Evolutionary conservation across 2,113 vertebrate genomes (phyloP).

Genomic region (Amazona guildingii): DNA sequence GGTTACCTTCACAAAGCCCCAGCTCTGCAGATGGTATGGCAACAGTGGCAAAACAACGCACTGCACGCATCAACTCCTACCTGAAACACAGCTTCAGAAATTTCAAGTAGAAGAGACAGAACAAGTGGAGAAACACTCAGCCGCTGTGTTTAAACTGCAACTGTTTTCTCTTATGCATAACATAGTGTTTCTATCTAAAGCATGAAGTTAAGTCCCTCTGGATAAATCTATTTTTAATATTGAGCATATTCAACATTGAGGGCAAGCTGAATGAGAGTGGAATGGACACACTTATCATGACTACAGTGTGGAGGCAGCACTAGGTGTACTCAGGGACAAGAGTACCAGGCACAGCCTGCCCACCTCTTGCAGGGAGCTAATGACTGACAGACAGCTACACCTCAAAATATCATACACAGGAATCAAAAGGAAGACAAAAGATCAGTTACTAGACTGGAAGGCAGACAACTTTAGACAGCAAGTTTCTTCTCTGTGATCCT

Average conservation of each 20-base stretch:
- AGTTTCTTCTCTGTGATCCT: not conserved
- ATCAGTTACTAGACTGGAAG: not conserved
- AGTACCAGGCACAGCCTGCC: not conserved
- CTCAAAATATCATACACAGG: not conserved
- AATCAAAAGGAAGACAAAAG: not conserved
- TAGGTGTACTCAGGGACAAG: accelerated
- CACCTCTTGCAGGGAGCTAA: not conserved
- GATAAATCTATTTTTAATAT: not conserved
- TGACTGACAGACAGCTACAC: not conserved
- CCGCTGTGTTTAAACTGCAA: not conserved
- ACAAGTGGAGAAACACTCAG: not conserved
- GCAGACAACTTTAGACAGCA: not conserved
- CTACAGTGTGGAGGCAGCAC: not conserved
- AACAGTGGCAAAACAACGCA: not conserved
- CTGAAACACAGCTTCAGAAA: not conserved
- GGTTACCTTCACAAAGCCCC: not conserved
- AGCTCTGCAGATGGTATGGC: accelerated
- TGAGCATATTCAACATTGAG: not conserved
- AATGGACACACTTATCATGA: not conserved
- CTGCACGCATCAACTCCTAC: not conserved
- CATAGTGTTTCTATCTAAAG: not conserved
- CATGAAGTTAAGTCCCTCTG: not conserved
- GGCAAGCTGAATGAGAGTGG: not conserved
- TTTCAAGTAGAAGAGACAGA: not conserved
- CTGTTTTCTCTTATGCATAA: not conserved